Conservation (phyloP, 2,888 invertebrate genomes). For the Himalopsyche anomala region DNA sequence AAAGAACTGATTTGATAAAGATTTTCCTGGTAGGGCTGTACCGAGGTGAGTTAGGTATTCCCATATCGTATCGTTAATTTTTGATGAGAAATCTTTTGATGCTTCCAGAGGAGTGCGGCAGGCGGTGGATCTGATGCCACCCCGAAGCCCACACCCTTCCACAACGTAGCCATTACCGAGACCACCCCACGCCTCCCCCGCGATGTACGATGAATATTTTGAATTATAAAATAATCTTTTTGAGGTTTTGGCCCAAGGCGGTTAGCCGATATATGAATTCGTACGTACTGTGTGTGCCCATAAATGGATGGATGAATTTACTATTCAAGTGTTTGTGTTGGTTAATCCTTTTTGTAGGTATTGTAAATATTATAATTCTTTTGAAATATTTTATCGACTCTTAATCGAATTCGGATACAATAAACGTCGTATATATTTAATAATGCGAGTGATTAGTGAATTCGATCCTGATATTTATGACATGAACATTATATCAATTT, state of each 20-base stretch:
- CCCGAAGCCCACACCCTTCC: slow-evolving; percentile 46
- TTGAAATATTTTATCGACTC: too few relatives aligned
- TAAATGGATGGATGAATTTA: too few relatives aligned
- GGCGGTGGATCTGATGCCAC: slow-evolving; percentile 39
- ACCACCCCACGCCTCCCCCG: slow-evolving; percentile 12
- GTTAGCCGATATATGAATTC: slow-evolving; percentile 31
- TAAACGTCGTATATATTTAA: too few relatives aligned
- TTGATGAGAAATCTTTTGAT: slow-evolving; percentile 77
- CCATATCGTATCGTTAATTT: slow-evolving; percentile 72
- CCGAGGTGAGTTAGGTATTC: slow-evolving; percentile 27
- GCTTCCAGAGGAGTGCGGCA: slow-evolving; percentile 64
- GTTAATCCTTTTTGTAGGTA: too few relatives aligned
- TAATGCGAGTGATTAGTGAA: too few relatives aligned
- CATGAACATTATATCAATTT: too few relatives aligned
- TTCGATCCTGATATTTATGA: too few relatives aligned
- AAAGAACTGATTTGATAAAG: background rate
- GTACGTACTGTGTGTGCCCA: background rate
- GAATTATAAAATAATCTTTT: slow-evolving; percentile 65
- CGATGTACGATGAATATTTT: slow-evolving; percentile 62
- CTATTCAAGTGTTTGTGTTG: too few relatives aligned
- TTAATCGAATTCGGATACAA: too few relatives aligned
- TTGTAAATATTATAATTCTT: too few relatives aligned
- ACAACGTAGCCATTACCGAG: slow-evolving; percentile 1
- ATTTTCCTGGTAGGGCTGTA: slow-evolving; percentile 16
- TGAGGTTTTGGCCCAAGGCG: slow-evolving; percentile 57